Conservation (phyloP, 37 sponge, comb jelly and placozoan genomes). For the Cliona cf. orientalis region DNA sequence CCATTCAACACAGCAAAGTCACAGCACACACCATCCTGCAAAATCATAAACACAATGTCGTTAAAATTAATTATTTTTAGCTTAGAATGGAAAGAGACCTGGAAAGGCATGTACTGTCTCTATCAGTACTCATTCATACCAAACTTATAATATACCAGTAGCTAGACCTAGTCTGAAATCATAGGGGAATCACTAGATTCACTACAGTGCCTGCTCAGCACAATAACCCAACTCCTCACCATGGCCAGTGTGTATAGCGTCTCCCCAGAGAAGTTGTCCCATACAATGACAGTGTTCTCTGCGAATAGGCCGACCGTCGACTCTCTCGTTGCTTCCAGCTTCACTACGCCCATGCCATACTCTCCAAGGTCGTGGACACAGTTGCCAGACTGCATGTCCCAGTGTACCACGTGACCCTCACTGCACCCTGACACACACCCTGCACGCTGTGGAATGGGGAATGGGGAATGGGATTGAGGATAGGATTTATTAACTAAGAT, state of each 20-base stretch:
- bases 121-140: too few species aligned
- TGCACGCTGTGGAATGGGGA: too few species aligned
- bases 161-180: too few species aligned
- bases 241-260: slow-evolving; percentile 21
- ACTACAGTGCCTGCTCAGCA: too few species aligned
- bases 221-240: slow-evolving; percentile 59
- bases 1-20: slow-evolving; percentile 13
- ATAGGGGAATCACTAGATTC: too few species aligned
- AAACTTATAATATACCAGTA: too few species aligned
- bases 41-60: too few species aligned
- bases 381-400: slow-evolving; percentile 55
- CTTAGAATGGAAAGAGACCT: too few species aligned
- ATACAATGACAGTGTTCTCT: slow-evolving; percentile 43
- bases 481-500: too few species aligned
- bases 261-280: slow-evolving; percentile 49
- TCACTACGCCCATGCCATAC: slow-evolving; percentile 1
- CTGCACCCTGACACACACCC: slow-evolving; percentile 72
- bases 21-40: slow-evolving; percentile 48
- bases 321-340: slow-evolving; percentile 11
- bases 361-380: slow-evolving; percentile 45
- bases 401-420: slow-evolving; percentile 52
- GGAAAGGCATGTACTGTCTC: too few species aligned
- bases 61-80: too few species aligned
- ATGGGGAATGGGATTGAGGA: too few species aligned
- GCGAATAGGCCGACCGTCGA: slow-evolving; percentile 35